A percentile compares a stretch with the other conserved stretches of the same genome.
These are phyloP conservation scores for Drosophila nasuta DNA, from an alignment of 1,140 invertebrate species.

Conservation along the genomic window DNA sequence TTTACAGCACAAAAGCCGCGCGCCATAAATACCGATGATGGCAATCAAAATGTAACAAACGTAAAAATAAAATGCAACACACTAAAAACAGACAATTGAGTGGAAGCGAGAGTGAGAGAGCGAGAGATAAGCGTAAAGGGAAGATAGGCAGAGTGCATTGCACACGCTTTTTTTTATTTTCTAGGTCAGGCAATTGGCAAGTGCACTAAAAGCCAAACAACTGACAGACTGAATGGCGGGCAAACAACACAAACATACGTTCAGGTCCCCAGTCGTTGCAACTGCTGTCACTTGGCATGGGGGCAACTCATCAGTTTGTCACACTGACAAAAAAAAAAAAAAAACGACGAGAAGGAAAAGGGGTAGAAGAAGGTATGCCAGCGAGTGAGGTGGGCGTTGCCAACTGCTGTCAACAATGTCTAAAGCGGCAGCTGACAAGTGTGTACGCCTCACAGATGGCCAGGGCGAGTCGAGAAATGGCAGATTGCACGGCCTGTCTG, in stretches of 20 bases:
- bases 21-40: constrained; percentile 61
- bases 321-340: neutral
- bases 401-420: constrained; percentile 73
- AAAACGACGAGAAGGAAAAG: neutral
- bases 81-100: constrained; percentile 58
- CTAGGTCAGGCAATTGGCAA: constrained; percentile 77
- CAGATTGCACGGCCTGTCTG: constrained; percentile 6
- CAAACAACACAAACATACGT: no score
- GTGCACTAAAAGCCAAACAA: constrained; percentile 77
- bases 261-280: neutral
- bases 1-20: constrained; percentile 62
- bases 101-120: neutral
- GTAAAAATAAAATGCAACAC: constrained; percentile 12
- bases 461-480: constrained; percentile 21
- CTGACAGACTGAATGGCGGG: constrained; percentile 23
- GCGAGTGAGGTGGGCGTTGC: constrained; percentile 56
- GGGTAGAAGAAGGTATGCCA: constrained; percentile 1
- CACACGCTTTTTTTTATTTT: constrained; percentile 38
- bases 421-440: constrained; percentile 75
- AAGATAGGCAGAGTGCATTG: neutral
- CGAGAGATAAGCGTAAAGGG: neutral
- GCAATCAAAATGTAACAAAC: constrained; percentile 23
- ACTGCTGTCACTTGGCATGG: no score
- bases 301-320: constrained; percentile 14
- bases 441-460: constrained; percentile 78